Conservation (phyloP, 2,797 vertebrate genomes). For the Bovichtus variegatus region DNA sequence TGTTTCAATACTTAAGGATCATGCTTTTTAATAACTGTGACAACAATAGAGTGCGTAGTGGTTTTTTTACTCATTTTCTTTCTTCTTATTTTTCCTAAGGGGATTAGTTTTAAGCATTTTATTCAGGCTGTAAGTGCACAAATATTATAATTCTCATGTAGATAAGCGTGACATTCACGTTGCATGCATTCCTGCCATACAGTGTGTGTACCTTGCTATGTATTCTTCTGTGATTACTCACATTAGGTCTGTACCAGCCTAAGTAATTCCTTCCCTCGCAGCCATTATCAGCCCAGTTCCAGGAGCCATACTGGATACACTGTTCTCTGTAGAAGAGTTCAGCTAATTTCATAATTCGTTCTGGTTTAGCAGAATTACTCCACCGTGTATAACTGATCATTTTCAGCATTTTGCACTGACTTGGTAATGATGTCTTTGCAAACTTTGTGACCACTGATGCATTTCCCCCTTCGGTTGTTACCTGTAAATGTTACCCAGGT, state of each 20-base stretch:
- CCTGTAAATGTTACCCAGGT: constrained; percentile 29
- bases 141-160: neutral
- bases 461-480: constrained; percentile 3
- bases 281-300: constrained; percentile 28
- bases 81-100: neutral
- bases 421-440: constrained; percentile 14
- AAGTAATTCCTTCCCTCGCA: constrained; percentile 27
- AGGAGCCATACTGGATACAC: constrained; percentile 1
- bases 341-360: constrained; percentile 37
- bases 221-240: constrained; percentile 22
- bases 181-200: neutral
- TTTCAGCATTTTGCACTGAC: constrained; percentile 13
- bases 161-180: neutral
- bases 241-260: constrained; percentile 4
- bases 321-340: constrained; percentile 11
- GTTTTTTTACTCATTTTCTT: neutral
- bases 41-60: neutral
- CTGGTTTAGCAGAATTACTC: constrained; percentile 36
- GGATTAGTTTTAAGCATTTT: neutral
- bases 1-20: neutral
- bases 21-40: neutral
- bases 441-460: neutral
- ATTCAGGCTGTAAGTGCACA: neutral
- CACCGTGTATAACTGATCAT: constrained; percentile 16
- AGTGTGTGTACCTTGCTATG: neutral